Evolutionary conservation across 2,797 vertebrate species (phyloP).

Genomic region (Hemitrygon akajei): DNA sequence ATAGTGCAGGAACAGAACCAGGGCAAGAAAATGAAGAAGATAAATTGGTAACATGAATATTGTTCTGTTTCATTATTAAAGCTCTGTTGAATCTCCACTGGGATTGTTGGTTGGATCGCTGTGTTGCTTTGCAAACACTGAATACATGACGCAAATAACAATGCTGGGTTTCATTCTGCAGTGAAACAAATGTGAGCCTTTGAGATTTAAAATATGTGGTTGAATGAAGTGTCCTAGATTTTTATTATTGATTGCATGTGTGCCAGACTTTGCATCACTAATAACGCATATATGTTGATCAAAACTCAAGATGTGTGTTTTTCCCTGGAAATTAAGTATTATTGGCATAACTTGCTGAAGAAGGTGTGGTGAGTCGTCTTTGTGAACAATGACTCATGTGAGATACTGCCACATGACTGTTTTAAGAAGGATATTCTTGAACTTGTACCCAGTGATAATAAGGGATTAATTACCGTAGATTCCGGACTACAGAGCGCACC

Average conservation of each 20-base stretch:
- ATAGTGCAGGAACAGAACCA: not conserved
- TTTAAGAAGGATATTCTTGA: too few relatives aligned
- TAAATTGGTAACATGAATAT: not conserved
- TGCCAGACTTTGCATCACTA: not conserved
- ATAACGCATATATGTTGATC: not conserved
- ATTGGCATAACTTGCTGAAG: too few relatives aligned
- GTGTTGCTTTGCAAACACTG: not conserved
- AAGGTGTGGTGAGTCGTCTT: too few relatives aligned
- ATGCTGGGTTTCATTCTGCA: not conserved
- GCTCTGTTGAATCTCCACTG: not conserved
- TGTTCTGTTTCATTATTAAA: constrained; percentile 30
- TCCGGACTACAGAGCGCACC: too few relatives aligned
- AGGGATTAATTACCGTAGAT: too few relatives aligned
- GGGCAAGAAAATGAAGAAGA: not conserved
- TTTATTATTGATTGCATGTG: too few relatives aligned
- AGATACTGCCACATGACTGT: too few relatives aligned
- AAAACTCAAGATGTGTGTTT: too few relatives aligned
- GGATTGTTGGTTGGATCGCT: not conserved
- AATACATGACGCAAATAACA: not conserved
- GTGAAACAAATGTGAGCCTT: not conserved
- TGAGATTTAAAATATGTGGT: not conserved
- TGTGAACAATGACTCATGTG: too few relatives aligned
- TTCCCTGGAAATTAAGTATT: too few relatives aligned
- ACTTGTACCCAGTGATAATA: too few relatives aligned
- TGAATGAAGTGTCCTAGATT: too few relatives aligned